Evolutionary conservation across 1,140 invertebrate species (phyloP), one percentile per base, ranked within the genome.

Genomic region (Leguminivora glycinivorella): DNA sequence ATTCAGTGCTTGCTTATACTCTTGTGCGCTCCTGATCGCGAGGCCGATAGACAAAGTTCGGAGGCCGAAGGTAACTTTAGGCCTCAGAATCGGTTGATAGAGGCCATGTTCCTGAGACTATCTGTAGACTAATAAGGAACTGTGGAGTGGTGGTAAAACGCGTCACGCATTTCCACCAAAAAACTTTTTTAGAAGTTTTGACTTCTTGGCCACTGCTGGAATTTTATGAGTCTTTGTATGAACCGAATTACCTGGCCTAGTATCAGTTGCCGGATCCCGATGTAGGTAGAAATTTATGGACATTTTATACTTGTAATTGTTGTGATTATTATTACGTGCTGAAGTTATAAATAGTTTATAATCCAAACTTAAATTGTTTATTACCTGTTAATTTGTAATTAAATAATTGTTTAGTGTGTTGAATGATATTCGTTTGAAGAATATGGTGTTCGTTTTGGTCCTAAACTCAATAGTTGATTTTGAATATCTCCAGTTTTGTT

Each of bases 271-370:
- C n/a, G 25, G 17, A 24, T 60, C 22, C 52, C 56, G 29, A 14
- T 29, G 24, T 63, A 22, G 47, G n/a, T 52, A n/a, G 47, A 19
- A 22, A 17, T 6, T 9, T 14, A 58, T 14, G 5, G 56, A 60
- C 24, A n/a, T 60, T 43, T 56, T 25, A 56, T n/a, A 63, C 14
- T 17, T 31, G 2, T 63, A 17, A 63, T 31, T 63, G 58, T 63
- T 63, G 58, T 63, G 58, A 63, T 63, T 63, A 63, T 63, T 63
- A 63, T 31, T 63, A 63, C 24, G 19, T 24, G 19, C 24, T 29
- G 58, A 63, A 19, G 26, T 63, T 63, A 63, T 63, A 12, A 60
- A 60, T 60, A 60, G 56, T 60, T 60, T 2, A 34, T 63, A 63
- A 31, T 63, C n/a, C 12, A 31, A 63, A 63, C 58, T 31, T 63